These are phyloP conservation scores for Chroicocephalus ridibundus DNA, from an alignment of 2,113 vertebrate genomes.

Conservation along the genomic window DNA sequence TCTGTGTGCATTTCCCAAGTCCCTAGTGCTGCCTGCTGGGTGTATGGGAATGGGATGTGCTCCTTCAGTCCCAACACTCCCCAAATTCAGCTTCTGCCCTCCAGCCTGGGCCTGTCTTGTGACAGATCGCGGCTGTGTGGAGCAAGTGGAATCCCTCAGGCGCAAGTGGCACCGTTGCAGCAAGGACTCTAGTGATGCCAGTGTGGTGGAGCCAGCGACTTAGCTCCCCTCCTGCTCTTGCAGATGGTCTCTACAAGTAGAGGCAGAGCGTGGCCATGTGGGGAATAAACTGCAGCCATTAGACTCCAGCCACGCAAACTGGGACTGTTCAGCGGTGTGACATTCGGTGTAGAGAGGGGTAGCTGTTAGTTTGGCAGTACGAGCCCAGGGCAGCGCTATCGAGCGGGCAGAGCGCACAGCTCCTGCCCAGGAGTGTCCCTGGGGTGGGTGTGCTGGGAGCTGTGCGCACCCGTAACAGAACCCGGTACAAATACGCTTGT, in stretches of 20 bases:
- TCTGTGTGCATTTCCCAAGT: neutral
- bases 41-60: neutral
- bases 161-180: neutral
- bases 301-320: neutral
- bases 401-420: neutral
- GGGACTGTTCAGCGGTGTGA: neutral
- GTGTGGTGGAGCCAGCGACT: accelerated
- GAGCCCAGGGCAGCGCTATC: neutral
- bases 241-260: conserved; percentile 13
- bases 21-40: accelerated
- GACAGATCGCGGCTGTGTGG: neutral
- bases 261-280: neutral
- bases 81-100: neutral
- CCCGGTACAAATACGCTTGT: accelerated
- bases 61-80: neutral
- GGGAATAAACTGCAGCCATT: conserved; percentile 42
- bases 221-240: neutral
- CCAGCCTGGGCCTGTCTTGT: neutral
- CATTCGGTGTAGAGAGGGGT: neutral
- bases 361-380: neutral
- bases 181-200: neutral
- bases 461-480: neutral
- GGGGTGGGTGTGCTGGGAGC: neutral
- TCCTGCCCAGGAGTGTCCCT: neutral
- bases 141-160: neutral